These are phyloP conservation scores for Andricus quercusramuli DNA, from an alignment of 2,888 invertebrate genomes.

Conservation along the genomic window DNA sequence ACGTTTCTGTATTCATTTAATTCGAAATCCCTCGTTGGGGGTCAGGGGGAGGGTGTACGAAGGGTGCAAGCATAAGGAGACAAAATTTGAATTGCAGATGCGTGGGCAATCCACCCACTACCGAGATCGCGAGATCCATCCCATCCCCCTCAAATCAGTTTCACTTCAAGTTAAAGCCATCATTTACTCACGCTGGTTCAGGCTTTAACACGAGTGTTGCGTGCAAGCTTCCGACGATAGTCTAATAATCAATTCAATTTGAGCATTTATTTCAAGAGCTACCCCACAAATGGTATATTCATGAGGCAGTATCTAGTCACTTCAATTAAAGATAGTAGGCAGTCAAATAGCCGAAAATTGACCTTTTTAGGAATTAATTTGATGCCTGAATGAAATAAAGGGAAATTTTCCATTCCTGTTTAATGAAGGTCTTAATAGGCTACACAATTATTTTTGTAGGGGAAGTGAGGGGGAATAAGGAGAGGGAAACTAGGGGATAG, in stretches of 20 bases:
- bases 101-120: slow-evolving; percentile 53
- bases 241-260: slow-evolving; percentile 71
- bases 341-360: no score
- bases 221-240: slow-evolving; percentile 38
- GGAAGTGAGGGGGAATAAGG: no score
- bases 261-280: slow-evolving; percentile 64
- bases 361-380: no score
- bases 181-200: slow-evolving; percentile 58
- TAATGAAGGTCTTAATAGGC: no score
- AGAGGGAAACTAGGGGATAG: no score
- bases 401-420: no score
- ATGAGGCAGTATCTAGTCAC: slow-evolving; percentile 64
- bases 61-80: slow-evolving; percentile 68
- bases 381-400: no score
- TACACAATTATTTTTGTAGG: no score
- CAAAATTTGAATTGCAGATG: slow-evolving; percentile 73
- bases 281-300: slow-evolving; percentile 65
- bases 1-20: slow-evolving; percentile 66
- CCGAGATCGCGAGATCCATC: slow-evolving; percentile 47
- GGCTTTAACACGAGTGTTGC: slow-evolving; percentile 9
- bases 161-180: slow-evolving; percentile 66
- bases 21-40: slow-evolving; percentile 58
- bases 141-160: slow-evolving; percentile 67
- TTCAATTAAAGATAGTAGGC: not conserved
- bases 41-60: slow-evolving; percentile 50